Conservation (phyloP, 2,888 invertebrate genomes). For the Latheticus oryzae region DNA sequence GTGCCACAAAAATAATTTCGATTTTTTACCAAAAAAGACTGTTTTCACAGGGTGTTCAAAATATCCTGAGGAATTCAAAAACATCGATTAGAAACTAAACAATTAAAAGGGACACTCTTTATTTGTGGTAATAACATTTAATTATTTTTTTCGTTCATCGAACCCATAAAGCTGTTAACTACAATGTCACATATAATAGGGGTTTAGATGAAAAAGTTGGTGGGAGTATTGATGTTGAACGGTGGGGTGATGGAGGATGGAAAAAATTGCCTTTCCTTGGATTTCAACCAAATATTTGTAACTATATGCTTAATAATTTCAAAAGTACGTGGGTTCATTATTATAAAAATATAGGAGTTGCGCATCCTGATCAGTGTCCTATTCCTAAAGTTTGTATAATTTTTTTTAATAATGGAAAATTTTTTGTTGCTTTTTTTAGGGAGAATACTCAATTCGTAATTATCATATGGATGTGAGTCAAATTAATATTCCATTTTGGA, state of each 20-base stretch:
- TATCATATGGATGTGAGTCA: conserved; percentile 6
- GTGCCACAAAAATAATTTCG: too few species aligned
- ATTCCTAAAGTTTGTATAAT: conserved; percentile 40
- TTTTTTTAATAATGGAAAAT: too few species aligned
- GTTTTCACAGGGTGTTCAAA: too few species aligned
- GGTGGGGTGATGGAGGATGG: conserved; percentile 44
- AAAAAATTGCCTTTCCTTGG: conserved; percentile 40
- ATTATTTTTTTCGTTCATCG: too few species aligned
- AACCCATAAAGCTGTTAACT: conserved; percentile 38
- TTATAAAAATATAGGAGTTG: conserved; percentile 24
- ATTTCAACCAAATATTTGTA: conserved; percentile 41
- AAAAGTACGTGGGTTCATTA: conserved; percentile 19
- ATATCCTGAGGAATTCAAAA: too few species aligned
- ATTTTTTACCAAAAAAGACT: too few species aligned
- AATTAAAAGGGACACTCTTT: too few species aligned
- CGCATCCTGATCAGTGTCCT: conserved; percentile 44
- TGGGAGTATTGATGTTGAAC: conserved; percentile 31
- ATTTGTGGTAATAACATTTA: too few species aligned
- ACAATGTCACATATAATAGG: conserved; percentile 31
- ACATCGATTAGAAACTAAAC: too few species aligned
- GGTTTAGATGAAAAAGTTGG: conserved; percentile 42
- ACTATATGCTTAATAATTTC: conserved; percentile 26
- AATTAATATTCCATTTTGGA: conserved; percentile 20
- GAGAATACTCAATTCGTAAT: conserved; percentile 29
- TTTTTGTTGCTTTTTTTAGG: too few species aligned